Percentiles rank a stretch among this genome's conserved stretches.
Conservation (phyloP, 2,888 invertebrate genomes). For the Melanargia galathea region DNA sequence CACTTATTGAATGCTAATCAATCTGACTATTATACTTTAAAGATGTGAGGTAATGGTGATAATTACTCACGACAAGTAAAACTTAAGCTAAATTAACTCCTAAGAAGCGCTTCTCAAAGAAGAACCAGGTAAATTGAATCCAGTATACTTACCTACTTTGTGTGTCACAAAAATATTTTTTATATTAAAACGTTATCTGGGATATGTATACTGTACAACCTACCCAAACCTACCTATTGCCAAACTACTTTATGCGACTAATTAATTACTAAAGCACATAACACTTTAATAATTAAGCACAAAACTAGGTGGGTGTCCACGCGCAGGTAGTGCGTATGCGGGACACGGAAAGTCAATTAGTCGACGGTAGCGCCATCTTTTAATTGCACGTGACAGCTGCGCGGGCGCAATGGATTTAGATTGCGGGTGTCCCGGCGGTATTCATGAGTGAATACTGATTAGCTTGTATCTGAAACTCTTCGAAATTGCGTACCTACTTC, state of each 20-base stretch:
- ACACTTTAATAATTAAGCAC: slow-evolving; percentile 48
- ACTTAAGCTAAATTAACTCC: too few species aligned
- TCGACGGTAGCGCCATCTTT: slow-evolving; percentile 67
- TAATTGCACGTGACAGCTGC: slow-evolving; percentile 73
- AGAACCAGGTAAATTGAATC: too few species aligned
- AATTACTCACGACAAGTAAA: too few species aligned
- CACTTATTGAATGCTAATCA: too few species aligned
- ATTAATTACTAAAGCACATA: slow-evolving; percentile 41
- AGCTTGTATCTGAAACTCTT: slow-evolving; percentile 22
- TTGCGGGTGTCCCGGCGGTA: slow-evolving; percentile 41
- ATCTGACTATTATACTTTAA: too few species aligned
- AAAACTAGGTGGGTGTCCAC: slow-evolving; percentile 49
- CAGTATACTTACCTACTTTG: too few species aligned
- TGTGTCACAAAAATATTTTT: too few species aligned
- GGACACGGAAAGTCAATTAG: slow-evolving; percentile 83
- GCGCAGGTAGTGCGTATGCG: slow-evolving; percentile 48
- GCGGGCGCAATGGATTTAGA: slow-evolving; percentile 62
- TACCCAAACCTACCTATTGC: background rate
- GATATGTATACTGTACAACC: too few species aligned
- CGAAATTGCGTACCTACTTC: background rate
- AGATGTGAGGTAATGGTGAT: too few species aligned
- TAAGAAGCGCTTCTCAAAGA: too few species aligned
- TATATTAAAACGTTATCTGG: too few species aligned
- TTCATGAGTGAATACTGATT: slow-evolving; percentile 36
- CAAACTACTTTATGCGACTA: slow-evolving; percentile 20